phyloP scores from a whole-genome alignment of 2,113 vertebrate genomes.

The Eolophus roseicapilla region DNA sequence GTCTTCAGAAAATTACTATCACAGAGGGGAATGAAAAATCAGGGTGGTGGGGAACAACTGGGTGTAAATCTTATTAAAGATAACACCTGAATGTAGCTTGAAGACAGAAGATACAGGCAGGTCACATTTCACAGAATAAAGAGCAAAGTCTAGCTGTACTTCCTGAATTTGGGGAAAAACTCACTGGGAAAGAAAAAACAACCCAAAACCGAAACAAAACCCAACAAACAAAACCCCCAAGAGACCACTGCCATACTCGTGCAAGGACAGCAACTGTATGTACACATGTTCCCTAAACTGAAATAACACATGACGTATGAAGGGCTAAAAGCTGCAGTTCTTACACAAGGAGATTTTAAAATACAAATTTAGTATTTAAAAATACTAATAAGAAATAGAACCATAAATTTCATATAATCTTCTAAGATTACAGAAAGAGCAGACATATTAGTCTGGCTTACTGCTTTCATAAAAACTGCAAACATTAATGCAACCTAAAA shows the following conservation, averaged over 20 bases:
- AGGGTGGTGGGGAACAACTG: neutral
- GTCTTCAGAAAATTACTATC: neutral
- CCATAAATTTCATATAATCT: neutral
- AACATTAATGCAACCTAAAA: neutral
- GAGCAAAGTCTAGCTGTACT: neutral
- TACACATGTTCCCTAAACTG: neutral
- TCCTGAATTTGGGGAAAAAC: neutral
- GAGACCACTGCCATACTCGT: accelerated
- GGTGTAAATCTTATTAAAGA: neutral
- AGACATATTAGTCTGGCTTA: slow-evolving; percentile 16
- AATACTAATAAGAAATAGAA: slow-evolving; percentile 34
- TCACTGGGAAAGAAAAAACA: neutral
- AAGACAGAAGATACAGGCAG: neutral
- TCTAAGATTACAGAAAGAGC: slow-evolving; percentile 24
- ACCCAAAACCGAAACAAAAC: neutral
- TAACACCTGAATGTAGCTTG: neutral
- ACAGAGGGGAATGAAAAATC: neutral
- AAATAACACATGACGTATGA: neutral
- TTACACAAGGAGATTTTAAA: neutral
- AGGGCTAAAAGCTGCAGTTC: neutral
- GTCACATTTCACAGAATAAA: neutral
- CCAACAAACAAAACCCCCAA: neutral
- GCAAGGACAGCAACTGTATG: neutral
- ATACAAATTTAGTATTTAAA: neutral
- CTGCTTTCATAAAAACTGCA: neutral